Conservation (phyloP, 1,140 invertebrate genomes). For the Papilio machaon region DNA sequence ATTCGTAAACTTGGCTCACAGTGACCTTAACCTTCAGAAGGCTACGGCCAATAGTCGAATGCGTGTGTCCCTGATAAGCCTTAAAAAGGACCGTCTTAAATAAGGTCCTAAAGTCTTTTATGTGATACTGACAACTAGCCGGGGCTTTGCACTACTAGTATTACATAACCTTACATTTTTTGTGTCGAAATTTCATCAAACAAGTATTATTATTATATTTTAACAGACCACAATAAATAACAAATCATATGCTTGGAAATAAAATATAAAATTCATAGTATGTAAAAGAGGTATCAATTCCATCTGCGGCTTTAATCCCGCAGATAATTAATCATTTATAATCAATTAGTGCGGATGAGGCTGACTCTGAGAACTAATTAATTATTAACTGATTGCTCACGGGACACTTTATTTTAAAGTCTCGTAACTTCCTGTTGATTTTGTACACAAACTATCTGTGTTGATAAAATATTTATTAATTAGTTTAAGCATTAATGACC, state of each 20-base stretch:
- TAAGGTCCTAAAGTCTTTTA: conserved; percentile 14
- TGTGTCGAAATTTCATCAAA: neutral
- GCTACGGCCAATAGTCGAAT: neutral
- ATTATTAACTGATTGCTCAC: neutral
- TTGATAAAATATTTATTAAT: no score
- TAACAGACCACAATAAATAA: no score
- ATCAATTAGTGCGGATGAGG: neutral
- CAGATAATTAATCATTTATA: neutral
- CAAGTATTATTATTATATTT: no score
- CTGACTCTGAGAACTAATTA: conserved; percentile 1
- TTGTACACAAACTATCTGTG: neutral
- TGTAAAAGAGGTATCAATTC: neutral
- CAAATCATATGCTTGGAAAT: no score
- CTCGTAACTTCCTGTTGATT: neutral
- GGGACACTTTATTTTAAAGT: neutral
- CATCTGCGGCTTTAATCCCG: neutral
- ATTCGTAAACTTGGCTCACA: conserved; percentile 23
- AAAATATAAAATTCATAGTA: conserved; percentile 3
- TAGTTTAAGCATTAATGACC: no score
- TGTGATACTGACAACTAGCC: neutral
- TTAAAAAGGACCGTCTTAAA: conserved; percentile 6
- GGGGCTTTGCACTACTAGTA: neutral
- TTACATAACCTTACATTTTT: neutral
- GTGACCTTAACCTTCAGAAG: conserved; percentile 28
- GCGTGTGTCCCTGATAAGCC: conserved; percentile 22